These are phyloP conservation scores for Macroteleia sp. DNA, from an alignment of 2,888 invertebrate genomes.

Conservation along the genomic window DNA sequence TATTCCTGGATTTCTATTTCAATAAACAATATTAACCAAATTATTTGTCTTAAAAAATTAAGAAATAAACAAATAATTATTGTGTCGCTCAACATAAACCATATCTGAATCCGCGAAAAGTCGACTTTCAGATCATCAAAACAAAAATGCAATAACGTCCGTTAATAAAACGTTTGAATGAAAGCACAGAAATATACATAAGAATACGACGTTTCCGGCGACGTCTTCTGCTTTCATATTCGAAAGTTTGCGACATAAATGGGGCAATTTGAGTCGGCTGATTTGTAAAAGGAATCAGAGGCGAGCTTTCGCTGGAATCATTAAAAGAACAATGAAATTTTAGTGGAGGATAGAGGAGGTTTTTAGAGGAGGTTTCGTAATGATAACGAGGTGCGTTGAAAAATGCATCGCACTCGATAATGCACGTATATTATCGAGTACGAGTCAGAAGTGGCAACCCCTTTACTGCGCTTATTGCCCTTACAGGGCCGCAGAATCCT, in stretches of 20 bases:
- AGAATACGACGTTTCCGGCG: constrained; percentile 7
- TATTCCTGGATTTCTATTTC: too few species aligned
- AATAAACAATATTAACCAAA: too few species aligned
- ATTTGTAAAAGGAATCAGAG: not conserved
- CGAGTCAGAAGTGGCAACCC: constrained; percentile 54
- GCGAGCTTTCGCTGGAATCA: constrained; percentile 2
- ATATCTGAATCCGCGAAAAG: too few species aligned
- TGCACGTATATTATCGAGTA: constrained; percentile 56
- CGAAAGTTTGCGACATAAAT: constrained; percentile 23
- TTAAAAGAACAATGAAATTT: constrained; percentile 48
- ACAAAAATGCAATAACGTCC: constrained; percentile 28
- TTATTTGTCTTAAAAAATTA: too few species aligned
- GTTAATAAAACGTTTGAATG: constrained; percentile 26
- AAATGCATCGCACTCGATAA: constrained; percentile 69
- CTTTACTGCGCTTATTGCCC: constrained; percentile 58
- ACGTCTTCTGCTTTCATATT: too few species aligned
- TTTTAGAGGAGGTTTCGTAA: not conserved
- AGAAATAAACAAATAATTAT: too few species aligned
- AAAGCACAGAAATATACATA: constrained; percentile 17
- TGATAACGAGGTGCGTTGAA: constrained; percentile 27
- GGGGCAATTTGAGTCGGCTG: constrained; percentile 4
- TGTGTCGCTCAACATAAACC: too few species aligned
- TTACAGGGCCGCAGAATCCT: constrained; percentile 60
- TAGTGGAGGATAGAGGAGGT: too few species aligned
- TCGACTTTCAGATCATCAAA: too few species aligned